Evolutionary conservation across 1,140 invertebrate genomes (phyloP).

Genomic region (Anagrus nilaparvatae): DNA sequence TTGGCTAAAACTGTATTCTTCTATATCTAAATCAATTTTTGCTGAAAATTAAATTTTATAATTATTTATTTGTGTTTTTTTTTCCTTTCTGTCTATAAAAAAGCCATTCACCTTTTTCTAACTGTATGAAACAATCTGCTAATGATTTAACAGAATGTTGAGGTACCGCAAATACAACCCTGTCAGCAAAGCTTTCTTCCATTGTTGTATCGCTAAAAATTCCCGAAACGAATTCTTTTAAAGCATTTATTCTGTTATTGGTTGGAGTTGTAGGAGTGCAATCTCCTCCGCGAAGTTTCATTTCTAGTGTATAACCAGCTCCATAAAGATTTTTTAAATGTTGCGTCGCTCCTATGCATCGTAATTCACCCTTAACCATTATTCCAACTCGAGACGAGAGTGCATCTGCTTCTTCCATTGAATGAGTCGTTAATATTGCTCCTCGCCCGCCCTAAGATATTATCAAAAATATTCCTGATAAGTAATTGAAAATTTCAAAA

Average conservation of each 20-base stretch:
- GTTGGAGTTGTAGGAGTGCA: slow-evolving; percentile 40
- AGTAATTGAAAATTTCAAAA: slow-evolving; percentile 1
- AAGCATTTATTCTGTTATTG: slow-evolving; percentile 31
- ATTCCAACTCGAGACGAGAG: slow-evolving; percentile 72
- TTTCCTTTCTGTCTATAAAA: background rate
- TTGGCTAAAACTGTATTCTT: slow-evolving; percentile 78
- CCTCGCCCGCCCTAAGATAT: slow-evolving; percentile 53
- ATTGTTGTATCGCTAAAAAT: slow-evolving; percentile 61
- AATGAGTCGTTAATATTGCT: slow-evolving; percentile 81
- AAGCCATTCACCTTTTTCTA: slow-evolving; percentile 60
- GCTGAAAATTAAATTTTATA: slow-evolving; percentile 43
- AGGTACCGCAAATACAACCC: slow-evolving; percentile 70
- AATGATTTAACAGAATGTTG: slow-evolving; percentile 65
- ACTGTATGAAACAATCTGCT: slow-evolving; percentile 62
- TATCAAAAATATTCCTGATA: slow-evolving; percentile 2
- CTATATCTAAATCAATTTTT: slow-evolving; percentile 60
- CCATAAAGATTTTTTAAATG: slow-evolving; percentile 74
- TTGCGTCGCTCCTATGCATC: slow-evolving; percentile 69
- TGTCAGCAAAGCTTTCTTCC: slow-evolving; percentile 70
- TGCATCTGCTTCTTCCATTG: slow-evolving; percentile 87
- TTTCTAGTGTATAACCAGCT: slow-evolving; percentile 69
- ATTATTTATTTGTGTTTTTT: slow-evolving; percentile 22
- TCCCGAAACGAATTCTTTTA: slow-evolving; percentile 51
- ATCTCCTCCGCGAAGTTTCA: slow-evolving; percentile 57
- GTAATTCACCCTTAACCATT: slow-evolving; percentile 68